Evolutionary conservation across 2,113 vertebrate genomes (phyloP).

Genomic region (Megaleporinus macrocephalus): DNA sequence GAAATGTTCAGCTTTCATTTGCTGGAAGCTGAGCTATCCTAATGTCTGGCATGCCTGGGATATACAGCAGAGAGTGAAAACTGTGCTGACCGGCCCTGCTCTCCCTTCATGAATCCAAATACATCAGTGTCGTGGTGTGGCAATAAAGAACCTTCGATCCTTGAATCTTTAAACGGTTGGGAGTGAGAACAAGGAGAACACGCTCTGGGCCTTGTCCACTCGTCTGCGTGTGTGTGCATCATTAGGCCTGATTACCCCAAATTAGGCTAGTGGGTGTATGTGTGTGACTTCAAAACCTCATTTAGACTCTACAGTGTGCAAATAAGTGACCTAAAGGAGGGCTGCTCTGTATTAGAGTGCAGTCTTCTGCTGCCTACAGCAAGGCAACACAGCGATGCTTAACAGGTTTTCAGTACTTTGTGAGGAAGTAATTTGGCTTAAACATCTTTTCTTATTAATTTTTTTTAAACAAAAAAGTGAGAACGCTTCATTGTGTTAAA

Average conservation of each 20-base stretch:
- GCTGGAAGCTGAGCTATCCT: too few species aligned
- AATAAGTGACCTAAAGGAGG: slow-evolving; percentile 23
- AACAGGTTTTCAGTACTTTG: background rate
- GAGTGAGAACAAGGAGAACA: background rate
- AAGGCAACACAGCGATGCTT: background rate
- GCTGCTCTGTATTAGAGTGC: slow-evolving; percentile 8
- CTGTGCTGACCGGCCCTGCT: too few species aligned
- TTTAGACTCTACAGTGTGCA: slow-evolving; percentile 23
- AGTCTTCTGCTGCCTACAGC: background rate
- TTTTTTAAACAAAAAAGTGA: background rate
- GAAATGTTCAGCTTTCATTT: too few species aligned
- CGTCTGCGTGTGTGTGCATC: slow-evolving; percentile 8
- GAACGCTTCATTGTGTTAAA: background rate
- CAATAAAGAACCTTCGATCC: background rate
- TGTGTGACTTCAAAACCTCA: slow-evolving; percentile 39
- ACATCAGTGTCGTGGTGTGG: background rate
- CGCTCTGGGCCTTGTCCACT: slow-evolving; percentile 21
- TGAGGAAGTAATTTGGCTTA: background rate
- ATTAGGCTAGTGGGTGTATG: slow-evolving; percentile 31
- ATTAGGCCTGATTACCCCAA: slow-evolving; percentile 48
- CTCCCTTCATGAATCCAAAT: background rate
- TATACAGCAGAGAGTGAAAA: background rate
- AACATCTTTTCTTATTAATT: background rate
- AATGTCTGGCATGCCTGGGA: background rate
- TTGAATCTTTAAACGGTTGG: background rate